phyloP scores from a whole-genome alignment of 2,888 invertebrate genomes.

The Euzophera pinguis region DNA sequence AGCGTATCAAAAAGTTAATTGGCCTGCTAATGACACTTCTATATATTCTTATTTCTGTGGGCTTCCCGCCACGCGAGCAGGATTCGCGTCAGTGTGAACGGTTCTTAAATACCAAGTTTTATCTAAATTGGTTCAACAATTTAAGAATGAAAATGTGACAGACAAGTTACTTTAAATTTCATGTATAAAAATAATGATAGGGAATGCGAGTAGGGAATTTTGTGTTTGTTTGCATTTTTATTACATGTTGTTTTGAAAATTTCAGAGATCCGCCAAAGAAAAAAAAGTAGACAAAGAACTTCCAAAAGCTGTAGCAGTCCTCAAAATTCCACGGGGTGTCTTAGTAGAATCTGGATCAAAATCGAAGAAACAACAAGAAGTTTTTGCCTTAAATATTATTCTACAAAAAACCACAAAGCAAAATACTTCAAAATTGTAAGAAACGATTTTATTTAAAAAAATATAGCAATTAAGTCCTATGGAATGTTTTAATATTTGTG shows the following conservation, averaged over 20 bases:
- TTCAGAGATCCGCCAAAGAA: constrained; percentile 28
- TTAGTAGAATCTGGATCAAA: constrained; percentile 36
- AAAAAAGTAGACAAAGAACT: constrained; percentile 17
- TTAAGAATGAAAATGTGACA: too few species aligned
- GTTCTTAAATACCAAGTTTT: too few species aligned
- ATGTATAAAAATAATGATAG: too few species aligned
- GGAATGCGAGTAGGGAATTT: not conserved
- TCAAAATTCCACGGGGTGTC: constrained; percentile 47
- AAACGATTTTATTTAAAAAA: constrained; percentile 3
- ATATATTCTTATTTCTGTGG: too few species aligned
- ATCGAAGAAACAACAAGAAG: constrained; percentile 38
- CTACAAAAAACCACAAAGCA: constrained; percentile 34
- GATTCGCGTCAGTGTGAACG: too few species aligned
- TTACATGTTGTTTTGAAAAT: constrained; percentile 21
- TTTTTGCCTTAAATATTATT: constrained; percentile 45
- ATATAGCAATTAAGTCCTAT: not conserved
- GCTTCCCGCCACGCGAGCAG: too few species aligned
- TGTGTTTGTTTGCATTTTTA: not conserved
- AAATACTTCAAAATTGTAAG: constrained; percentile 18
- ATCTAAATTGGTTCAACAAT: too few species aligned
- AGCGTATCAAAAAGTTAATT: too few species aligned
- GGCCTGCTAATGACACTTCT: too few species aligned
- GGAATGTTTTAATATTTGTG: constrained; percentile 14
- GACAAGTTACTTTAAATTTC: too few species aligned
- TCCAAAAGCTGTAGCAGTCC: constrained; percentile 36